Conservation (phyloP, 1,140 invertebrate species). For the Paraescarpia echinospica region DNA sequence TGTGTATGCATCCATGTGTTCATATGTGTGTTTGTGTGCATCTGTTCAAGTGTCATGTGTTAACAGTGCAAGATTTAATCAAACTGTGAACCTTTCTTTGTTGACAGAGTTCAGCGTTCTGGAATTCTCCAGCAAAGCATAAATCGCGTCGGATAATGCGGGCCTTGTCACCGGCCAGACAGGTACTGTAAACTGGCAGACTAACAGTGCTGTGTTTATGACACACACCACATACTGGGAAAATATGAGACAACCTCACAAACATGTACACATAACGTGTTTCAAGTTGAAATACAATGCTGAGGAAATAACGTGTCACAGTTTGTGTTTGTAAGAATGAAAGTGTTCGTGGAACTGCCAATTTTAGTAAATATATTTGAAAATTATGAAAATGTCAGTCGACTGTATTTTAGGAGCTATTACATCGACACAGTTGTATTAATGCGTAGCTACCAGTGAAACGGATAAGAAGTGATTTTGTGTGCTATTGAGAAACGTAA, state of each 20-base stretch:
- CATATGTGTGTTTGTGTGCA: neutral
- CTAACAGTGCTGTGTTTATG: neutral
- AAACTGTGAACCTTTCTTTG: neutral
- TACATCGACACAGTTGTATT: no score
- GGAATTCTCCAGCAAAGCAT: conserved; percentile 65
- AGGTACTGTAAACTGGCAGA: conserved; percentile 35
- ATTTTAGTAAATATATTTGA: neutral
- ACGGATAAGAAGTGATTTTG: neutral
- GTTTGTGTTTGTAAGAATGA: neutral
- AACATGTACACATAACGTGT: neutral
- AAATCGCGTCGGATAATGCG: conserved; percentile 71
- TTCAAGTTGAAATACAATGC: neutral
- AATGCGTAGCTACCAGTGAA: no score
- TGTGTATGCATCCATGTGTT: neutral
- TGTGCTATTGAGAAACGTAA: neutral
- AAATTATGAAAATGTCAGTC: neutral
- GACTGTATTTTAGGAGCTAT: no score
- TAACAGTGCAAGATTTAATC: neutral
- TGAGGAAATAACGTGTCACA: neutral
- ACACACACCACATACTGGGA: neutral
- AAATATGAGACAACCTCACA: neutral
- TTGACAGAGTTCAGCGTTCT: conserved; percentile 57
- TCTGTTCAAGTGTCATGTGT: neutral
- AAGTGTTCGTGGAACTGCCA: neutral
- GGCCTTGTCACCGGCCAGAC: conserved; percentile 69